Evolutionary conservation across 1,140 invertebrate genomes (phyloP).

Genomic region (Phenacoccus solenopsis): DNA sequence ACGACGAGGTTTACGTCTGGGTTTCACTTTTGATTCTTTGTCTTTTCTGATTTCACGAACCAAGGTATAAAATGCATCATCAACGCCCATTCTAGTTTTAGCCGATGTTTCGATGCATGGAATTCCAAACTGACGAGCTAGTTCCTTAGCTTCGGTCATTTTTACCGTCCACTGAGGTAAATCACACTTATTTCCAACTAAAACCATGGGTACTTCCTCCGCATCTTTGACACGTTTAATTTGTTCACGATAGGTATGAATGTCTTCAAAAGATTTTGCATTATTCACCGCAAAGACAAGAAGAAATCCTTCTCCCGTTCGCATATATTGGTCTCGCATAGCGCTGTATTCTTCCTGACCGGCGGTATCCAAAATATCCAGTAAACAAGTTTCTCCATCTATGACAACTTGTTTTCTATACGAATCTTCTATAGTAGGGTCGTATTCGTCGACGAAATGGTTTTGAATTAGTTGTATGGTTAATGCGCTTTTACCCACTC

Average conservation of each 20-base stretch:
- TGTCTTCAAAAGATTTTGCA: slow-evolving; percentile 64
- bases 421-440: slow-evolving; percentile 89
- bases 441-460: slow-evolving; percentile 96
- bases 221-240: slow-evolving; percentile 92
- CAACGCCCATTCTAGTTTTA: slow-evolving; percentile 94
- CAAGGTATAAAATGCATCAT: slow-evolving; percentile 96
- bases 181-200: slow-evolving; percentile 99
- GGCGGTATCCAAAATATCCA: slow-evolving; percentile 98
- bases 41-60: slow-evolving; percentile 73
- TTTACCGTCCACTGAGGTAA: slow-evolving; percentile 62
- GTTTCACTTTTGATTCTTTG: slow-evolving; percentile 8
- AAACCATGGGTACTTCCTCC: slow-evolving; percentile 91
- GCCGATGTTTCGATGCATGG: slow-evolving; percentile 98
- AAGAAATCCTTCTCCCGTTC: slow-evolving; percentile 94
- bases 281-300: slow-evolving; percentile 61
- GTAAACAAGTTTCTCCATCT: slow-evolving; percentile 93
- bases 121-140: slow-evolving; percentile 82
- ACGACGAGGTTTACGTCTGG: not conserved
- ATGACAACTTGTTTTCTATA: slow-evolving; percentile 99
- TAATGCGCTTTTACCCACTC: slow-evolving; percentile 97
- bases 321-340: slow-evolving; percentile 96
- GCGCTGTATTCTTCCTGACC: slow-evolving; percentile 89
- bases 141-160: slow-evolving; percentile 65
- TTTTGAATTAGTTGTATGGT: slow-evolving; percentile 99
- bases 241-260: slow-evolving; percentile 79